Percentiles rank a stretch among this genome's conserved stretches.
Evolutionary conservation across 2,113 vertebrate genomes (phyloP).

Genomic region (Hippocampus barbouri): DNA sequence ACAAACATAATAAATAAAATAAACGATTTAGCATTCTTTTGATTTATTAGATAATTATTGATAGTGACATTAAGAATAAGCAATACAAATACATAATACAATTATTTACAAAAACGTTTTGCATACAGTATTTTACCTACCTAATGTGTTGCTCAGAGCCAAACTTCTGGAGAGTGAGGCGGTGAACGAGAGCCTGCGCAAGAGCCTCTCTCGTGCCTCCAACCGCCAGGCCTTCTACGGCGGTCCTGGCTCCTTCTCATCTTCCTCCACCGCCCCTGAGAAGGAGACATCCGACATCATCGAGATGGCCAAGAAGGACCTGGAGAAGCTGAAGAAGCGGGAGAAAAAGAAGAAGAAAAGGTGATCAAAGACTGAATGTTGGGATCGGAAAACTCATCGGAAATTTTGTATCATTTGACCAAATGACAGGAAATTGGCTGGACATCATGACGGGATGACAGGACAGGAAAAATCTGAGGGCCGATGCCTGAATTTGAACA

Average conservation of each 20-base stretch:
- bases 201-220: conserved; percentile 84
- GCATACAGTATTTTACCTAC: background rate
- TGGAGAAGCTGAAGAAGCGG: conserved; percentile 93
- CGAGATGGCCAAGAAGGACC: conserved; percentile 92
- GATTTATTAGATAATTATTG: too few species aligned
- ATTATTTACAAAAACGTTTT: too few species aligned
- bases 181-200: conserved; percentile 88
- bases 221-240: conserved; percentile 80
- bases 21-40: too few species aligned
- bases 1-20: too few species aligned
- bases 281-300: conserved; percentile 92
- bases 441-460: too few species aligned
- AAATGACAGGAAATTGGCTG: too few species aligned
- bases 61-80: too few species aligned
- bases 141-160: conserved; percentile 69
- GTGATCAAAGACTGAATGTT: conserved; percentile 55
- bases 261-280: conserved; percentile 75
- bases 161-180: conserved; percentile 95
- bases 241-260: conserved; percentile 76
- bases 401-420: too few species aligned
- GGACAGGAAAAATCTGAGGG: too few species aligned
- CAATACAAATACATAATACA: too few species aligned
- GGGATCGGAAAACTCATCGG: background rate
- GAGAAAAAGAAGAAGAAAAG: conserved; percentile 96
- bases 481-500: too few species aligned